Percentiles rank a stretch among this genome's conserved stretches.
These are phyloP conservation scores for Deilephila elpenor DNA, from an alignment of 2,888 invertebrate genomes.

Conservation along the genomic window DNA sequence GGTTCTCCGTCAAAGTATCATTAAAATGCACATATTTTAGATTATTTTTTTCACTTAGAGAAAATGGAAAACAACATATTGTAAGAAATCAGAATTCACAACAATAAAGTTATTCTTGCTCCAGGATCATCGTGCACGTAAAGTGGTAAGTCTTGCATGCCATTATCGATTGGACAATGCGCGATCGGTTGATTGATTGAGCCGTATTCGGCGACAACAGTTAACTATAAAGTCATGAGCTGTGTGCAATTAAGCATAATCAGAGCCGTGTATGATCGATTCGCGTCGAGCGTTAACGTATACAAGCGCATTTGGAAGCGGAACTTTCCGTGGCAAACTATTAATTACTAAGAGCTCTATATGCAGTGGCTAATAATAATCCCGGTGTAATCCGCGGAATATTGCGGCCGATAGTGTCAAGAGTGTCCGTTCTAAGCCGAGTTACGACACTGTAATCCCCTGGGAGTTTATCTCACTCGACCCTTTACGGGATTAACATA, in stretches of 20 bases:
- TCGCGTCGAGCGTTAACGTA: constrained; percentile 38
- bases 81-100: constrained; percentile 22
- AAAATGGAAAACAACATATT: constrained; percentile 46
- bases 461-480: constrained; percentile 70
- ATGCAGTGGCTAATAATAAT: constrained; percentile 65
- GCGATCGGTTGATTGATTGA: neutral
- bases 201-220: neutral
- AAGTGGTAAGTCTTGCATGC: neutral
- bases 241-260: constrained; percentile 48
- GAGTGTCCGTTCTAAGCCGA: constrained; percentile 71
- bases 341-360: constrained; percentile 62
- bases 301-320: constrained; percentile 45
- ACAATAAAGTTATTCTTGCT: neutral
- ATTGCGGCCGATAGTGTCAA: constrained; percentile 71
- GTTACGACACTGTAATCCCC: constrained; percentile 72
- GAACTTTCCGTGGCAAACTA: constrained; percentile 54
- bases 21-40: constrained; percentile 73
- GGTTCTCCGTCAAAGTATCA: constrained; percentile 64
- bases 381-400: constrained; percentile 68
- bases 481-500: constrained; percentile 78
- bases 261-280: constrained; percentile 38
- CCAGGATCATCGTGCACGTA: neutral
- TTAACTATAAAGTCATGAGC: constrained; percentile 29
- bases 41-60: constrained; percentile 52
- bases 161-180: neutral